These are phyloP conservation scores for Drosophila sulfurigaster DNA, from an alignment of 1,140 invertebrate genomes.

Conservation along the genomic window DNA sequence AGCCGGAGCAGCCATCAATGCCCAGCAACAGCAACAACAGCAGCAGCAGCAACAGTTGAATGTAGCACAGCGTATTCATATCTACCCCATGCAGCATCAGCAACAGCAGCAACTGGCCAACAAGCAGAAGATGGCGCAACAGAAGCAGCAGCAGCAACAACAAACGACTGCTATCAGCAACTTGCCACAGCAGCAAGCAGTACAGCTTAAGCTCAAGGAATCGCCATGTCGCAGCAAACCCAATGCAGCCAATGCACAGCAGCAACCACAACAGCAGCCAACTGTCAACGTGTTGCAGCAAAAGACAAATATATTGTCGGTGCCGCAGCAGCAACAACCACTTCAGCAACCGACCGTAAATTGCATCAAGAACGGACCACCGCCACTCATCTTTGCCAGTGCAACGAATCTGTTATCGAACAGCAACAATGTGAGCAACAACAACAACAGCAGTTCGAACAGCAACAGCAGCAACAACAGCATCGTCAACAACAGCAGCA, in stretches of 20 bases:
- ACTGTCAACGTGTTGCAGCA: constrained; percentile 50
- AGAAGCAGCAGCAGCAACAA: constrained; percentile 43
- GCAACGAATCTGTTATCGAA: constrained; percentile 62
- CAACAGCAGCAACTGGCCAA: constrained; percentile 61
- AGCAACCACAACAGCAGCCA: constrained; percentile 39
- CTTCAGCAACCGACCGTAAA: constrained; percentile 20
- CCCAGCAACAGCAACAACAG: constrained; percentile 29
- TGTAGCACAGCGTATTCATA: constrained; percentile 77
- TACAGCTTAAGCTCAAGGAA: constrained; percentile 14
- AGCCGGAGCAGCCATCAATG: constrained; percentile 33
- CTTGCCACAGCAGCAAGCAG: constrained; percentile 27
- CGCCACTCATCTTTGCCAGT: constrained; percentile 67
- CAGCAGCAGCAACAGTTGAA: constrained; percentile 61
- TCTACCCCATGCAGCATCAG: constrained; percentile 84
- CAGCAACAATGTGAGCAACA: constrained; percentile 48
- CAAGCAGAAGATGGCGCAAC: constrained; percentile 63
- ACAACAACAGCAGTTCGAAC: constrained; percentile 30
- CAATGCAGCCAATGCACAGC: constrained; percentile 6
- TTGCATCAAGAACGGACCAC: constrained; percentile 60
- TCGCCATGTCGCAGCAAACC: constrained; percentile 11
- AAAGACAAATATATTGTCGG: constrained; percentile 49
- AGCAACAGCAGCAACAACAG: constrained; percentile 27
- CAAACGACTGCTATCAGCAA: neutral
- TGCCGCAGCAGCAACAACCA: constrained; percentile 48
- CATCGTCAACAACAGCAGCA: constrained; percentile 54